Percentiles rank a stretch among this genome's conserved stretches.
These are phyloP conservation scores for Euplagia quadripunctaria DNA, from an alignment of 2,888 invertebrate species.

Conservation along the genomic window DNA sequence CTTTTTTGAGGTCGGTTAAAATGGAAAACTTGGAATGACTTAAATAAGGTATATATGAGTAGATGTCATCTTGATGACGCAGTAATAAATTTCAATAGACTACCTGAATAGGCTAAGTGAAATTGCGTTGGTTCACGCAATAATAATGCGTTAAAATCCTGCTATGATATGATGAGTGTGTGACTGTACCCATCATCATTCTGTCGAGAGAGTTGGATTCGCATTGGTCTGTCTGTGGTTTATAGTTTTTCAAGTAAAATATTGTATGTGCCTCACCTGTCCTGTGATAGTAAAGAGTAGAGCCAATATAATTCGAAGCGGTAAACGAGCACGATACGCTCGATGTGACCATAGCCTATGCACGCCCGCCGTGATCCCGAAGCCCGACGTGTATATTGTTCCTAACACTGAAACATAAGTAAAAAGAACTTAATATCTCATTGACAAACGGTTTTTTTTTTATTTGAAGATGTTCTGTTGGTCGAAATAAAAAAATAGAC, in stretches of 20 bases:
- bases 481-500: no score
- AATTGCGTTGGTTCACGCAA: neutral
- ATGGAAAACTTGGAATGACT: neutral
- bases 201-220: neutral
- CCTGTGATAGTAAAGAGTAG: constrained; percentile 93
- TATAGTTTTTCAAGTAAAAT: neutral
- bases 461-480: no score
- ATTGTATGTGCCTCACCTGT: constrained; percentile 85
- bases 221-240: neutral
- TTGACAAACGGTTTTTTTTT: no score
- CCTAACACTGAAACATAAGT: constrained; percentile 66
- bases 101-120: neutral
- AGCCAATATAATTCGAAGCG: constrained; percentile 89
- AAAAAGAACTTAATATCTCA: no score
- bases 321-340: constrained; percentile 91
- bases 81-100: neutral
- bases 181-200: no score
- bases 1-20: neutral
- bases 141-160: no score
- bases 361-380: constrained; percentile 94
- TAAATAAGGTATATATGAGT: neutral
- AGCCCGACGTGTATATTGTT: constrained; percentile 91
- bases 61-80: neutral
- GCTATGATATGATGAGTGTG: no score
- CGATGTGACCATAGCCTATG: constrained; percentile 94